These are phyloP conservation scores for Chromoteleia sp. DNA, from an alignment of 2,888 invertebrate genomes.

Conservation along the genomic window DNA sequence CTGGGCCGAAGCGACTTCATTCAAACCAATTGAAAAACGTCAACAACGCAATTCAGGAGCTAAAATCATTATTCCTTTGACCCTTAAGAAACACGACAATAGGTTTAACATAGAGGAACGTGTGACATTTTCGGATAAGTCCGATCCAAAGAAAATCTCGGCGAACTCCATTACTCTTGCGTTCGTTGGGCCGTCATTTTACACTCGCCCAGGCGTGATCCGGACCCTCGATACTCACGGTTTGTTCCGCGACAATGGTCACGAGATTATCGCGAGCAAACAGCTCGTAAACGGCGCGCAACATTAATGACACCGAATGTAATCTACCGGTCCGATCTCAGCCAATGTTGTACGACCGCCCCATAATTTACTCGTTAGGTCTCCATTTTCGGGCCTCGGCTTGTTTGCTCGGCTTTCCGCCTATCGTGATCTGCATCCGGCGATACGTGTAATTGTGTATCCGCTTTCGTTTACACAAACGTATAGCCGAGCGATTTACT, in stretches of 20 bases:
- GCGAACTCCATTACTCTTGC: slow-evolving; percentile 21
- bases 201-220: slow-evolving; percentile 33
- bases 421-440: slow-evolving; percentile 77
- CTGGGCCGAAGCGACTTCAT: not conserved
- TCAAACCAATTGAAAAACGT: slow-evolving; percentile 23
- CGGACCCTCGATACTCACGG: slow-evolving; percentile 56
- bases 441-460: slow-evolving; percentile 67
- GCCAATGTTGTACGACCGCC: slow-evolving; percentile 76
- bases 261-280: slow-evolving; percentile 73
- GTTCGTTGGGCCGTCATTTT: slow-evolving; percentile 31
- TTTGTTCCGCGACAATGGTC: slow-evolving; percentile 71
- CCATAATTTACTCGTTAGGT: slow-evolving; percentile 83
- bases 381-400: slow-evolving; percentile 66
- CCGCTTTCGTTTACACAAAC: slow-evolving; percentile 59
- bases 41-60: slow-evolving; percentile 48
- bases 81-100: slow-evolving; percentile 20
- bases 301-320: slow-evolving; percentile 80
- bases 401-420: slow-evolving; percentile 75
- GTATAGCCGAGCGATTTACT: slow-evolving; percentile 29
- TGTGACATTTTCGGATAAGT: slow-evolving; percentile 54
- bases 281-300: slow-evolving; percentile 75
- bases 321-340: slow-evolving; percentile 80
- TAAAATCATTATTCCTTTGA: slow-evolving; percentile 10
- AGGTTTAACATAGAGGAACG: slow-evolving; percentile 31
- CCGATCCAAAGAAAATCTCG: slow-evolving; percentile 21